These are phyloP conservation scores for Vicugna pacos DNA, from an alignment of 2,113 vertebrate species.

Conservation along the genomic window DNA sequence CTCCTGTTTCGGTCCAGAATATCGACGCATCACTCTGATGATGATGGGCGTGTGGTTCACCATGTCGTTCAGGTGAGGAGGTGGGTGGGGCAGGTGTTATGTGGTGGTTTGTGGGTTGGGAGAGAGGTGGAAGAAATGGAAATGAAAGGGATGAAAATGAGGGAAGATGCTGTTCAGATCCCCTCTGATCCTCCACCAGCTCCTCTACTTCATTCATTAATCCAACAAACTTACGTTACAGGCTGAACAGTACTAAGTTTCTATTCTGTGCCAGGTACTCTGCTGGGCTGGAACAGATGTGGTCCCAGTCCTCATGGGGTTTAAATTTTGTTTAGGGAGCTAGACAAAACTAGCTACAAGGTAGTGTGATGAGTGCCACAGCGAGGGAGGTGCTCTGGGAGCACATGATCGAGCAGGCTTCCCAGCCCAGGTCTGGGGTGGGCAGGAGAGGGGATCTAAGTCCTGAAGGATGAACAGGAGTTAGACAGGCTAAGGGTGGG, in stretches of 20 bases:
- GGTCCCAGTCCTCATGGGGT: neutral
- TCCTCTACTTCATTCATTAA: neutral
- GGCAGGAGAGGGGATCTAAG: neutral
- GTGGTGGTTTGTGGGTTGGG: neutral
- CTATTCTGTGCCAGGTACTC: neutral
- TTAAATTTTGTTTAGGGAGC: neutral
- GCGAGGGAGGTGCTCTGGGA: neutral
- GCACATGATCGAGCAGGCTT: neutral
- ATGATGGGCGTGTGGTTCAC: conserved; percentile 99
- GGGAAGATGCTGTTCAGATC: neutral
- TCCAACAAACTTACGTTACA: neutral
- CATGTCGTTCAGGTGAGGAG: conserved; percentile 96
- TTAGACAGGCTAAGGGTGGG: neutral
- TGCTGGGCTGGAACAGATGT: neutral
- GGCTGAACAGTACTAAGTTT: neutral
- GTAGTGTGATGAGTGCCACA: accelerated
- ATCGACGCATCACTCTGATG: conserved; percentile 95
- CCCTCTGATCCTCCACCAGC: neutral
- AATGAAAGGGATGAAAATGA: neutral
- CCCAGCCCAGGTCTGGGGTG: neutral
- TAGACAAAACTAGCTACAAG: neutral
- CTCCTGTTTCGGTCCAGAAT: conserved; percentile 93
- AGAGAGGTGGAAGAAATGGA: neutral
- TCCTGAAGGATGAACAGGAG: neutral
- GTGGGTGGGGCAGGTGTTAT: neutral